Conservation (phyloP, 2,797 vertebrate genomes). For the Halcyon smyrnensis region DNA sequence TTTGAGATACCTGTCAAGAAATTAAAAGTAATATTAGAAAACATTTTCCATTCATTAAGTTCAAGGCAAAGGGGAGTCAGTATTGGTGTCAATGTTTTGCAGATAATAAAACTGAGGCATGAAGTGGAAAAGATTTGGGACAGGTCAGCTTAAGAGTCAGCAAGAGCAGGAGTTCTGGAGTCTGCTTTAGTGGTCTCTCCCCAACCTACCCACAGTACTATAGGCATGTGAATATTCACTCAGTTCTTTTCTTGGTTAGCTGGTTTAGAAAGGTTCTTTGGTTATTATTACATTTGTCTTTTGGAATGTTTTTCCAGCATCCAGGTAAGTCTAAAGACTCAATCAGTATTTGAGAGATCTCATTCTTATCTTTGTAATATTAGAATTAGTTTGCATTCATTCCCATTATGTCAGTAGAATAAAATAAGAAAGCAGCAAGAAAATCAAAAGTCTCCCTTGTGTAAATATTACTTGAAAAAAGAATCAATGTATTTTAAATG, state of each 20-base stretch:
- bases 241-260: not conserved
- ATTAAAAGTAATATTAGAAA: not conserved
- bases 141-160: not conserved
- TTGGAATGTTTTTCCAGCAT: not conserved
- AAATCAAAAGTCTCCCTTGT: not conserved
- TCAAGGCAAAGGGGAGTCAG: not conserved
- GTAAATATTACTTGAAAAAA: not conserved
- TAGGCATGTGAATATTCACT: not conserved
- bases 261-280: not conserved
- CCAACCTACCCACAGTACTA: not conserved
- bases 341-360: not conserved
- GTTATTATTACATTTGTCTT: not conserved
- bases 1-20: not conserved
- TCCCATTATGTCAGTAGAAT: not conserved
- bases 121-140: not conserved
- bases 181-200: not conserved
- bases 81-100: not conserved
- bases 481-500: not conserved
- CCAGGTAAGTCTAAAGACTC: not conserved
- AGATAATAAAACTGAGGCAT: not conserved
- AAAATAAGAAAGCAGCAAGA: not conserved
- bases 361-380: not conserved
- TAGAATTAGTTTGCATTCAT: not conserved
- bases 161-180: not conserved
- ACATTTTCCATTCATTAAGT: not conserved